Conservation (phyloP, 2,797 vertebrate species). For the Vespertilio murinus region DNA sequence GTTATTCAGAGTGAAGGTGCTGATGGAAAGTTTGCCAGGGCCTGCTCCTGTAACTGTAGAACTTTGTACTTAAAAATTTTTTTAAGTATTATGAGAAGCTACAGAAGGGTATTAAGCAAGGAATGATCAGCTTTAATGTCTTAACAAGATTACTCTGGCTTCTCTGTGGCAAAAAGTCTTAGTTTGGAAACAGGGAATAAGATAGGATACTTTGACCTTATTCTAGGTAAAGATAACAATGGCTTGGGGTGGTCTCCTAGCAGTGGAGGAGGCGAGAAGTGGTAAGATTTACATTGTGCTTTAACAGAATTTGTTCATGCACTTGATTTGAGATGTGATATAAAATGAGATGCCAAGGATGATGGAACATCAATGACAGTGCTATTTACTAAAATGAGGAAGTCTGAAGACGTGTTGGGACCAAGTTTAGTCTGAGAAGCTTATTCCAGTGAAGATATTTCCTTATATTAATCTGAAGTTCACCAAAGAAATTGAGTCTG, state of each 20-base stretch:
- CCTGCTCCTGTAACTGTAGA: neutral
- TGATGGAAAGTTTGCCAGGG: neutral
- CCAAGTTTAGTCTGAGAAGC: neutral
- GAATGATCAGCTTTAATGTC: neutral
- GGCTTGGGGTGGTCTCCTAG: neutral
- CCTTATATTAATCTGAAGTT: neutral
- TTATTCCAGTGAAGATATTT: neutral
- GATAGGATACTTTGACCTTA: neutral
- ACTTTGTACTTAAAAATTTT: neutral
- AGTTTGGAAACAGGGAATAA: neutral
- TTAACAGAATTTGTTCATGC: neutral
- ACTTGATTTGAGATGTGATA: neutral
- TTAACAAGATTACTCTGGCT: neutral
- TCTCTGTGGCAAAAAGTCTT: neutral
- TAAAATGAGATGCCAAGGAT: neutral
- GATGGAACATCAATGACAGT: neutral
- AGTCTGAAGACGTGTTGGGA: neutral
- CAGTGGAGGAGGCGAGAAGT: neutral
- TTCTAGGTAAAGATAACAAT: neutral
- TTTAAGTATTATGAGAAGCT: neutral
- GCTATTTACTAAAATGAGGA: neutral
- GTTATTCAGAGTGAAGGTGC: neutral
- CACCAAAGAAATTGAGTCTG: neutral
- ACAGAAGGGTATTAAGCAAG: neutral
- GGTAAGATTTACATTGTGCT: neutral